Base-by-base conservation (phyloP, 1,140 invertebrate genomes). In the Dermatophagoides farinae region DNA sequence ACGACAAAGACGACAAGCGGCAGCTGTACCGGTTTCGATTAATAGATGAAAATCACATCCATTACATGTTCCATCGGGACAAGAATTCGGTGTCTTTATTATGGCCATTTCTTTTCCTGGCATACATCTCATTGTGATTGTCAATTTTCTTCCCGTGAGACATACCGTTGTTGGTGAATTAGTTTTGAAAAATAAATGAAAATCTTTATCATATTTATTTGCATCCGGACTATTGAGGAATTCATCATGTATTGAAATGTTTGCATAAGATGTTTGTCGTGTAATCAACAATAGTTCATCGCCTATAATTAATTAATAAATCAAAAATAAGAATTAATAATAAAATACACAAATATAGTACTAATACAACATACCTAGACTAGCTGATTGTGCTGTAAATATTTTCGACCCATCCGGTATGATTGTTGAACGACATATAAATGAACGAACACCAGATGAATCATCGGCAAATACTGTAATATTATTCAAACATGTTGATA, bases 41-140 rank as follows among this genome's bases (percentile, higher is more conserved):
- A 79, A 65, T 61, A 81, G 76, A 66, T 80, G 78, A 65, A 78
- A 80, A 52, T 73, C 73, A 66, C 79, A 80, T 4, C 79, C 79
- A 68, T 80, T 78, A 67, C 79, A 81, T 1, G 79, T 81, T 5
- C 77, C 79, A 69, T 80, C 77, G 0, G 77, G 73, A 68, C 79
- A 80, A 38, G 73, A 72, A 5, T 73, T 68, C 6, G 79, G 79
- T 41, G 57, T 39, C 77, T 65, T 47, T 66, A 62, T 39, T 77
- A 69, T 6, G 62, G 67, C 9, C 22, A 69, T 72, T 23, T 70
- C 66, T 57, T 73, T 58, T 23, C 69, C 70, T 2, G 69, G 68
- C 49, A 74, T 68, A 66, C 76, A 77, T 16, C 73, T 65, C 23
- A 76, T 62, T 18, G 77, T 79, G 22, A 80, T 71, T 20, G 77